These are phyloP conservation scores for Raja brachyura DNA, from an alignment of 2,113 vertebrate species.

Conservation along the genomic window DNA sequence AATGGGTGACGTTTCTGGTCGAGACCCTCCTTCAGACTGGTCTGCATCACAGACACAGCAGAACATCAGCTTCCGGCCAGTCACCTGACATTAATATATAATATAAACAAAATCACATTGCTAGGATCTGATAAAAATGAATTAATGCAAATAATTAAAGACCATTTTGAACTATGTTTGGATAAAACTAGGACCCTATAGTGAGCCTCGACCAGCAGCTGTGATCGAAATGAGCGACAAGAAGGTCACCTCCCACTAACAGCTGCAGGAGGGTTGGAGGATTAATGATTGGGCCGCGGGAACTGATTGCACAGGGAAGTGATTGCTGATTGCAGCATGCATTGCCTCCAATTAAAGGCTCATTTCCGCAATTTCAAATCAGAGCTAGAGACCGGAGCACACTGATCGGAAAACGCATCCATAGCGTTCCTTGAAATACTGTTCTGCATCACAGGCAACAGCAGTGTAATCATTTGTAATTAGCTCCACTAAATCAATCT, in stretches of 20 bases:
- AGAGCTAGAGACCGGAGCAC: neutral
- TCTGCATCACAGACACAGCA: no score
- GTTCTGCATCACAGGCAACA: neutral
- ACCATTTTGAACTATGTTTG: neutral
- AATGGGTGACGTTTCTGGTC: no score
- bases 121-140: neutral
- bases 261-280: neutral
- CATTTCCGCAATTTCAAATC: neutral
- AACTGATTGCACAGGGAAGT: neutral
- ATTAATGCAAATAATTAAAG: neutral
- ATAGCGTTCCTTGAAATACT: neutral
- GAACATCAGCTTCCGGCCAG: no score
- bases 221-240: neutral
- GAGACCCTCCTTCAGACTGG: no score
- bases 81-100: neutral
- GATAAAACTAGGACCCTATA: neutral
- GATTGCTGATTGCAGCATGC: neutral
- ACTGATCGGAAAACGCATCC: neutral
- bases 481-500: neutral
- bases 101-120: neutral
- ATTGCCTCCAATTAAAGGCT: neutral
- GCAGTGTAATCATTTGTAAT: neutral
- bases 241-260: constrained; percentile 10
- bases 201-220: neutral
- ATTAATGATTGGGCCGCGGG: no score